A percentile compares a stretch with the other conserved stretches of the same genome.
phyloP scores from a whole-genome alignment of 2,113 vertebrate species.

The Osmerus mordax region DNA sequence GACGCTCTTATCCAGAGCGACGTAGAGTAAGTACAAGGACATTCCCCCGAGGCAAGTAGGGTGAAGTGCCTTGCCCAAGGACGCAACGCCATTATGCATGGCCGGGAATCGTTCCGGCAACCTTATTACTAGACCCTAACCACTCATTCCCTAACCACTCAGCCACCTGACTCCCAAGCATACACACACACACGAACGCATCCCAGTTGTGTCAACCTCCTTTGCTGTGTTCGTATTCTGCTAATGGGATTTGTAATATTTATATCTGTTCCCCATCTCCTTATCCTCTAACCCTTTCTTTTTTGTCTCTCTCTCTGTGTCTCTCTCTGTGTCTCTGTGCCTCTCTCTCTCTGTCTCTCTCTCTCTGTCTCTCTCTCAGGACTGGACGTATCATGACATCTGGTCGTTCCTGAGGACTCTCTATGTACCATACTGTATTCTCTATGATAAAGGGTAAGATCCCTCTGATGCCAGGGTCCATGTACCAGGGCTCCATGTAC shows the following conservation, averaged over 20 bases:
- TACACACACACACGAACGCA: too few relatives aligned
- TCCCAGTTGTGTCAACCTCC: background rate
- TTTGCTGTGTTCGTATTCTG: background rate
- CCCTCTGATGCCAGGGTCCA: background rate
- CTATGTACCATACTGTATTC: conserved; percentile 90
- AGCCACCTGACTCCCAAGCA: too few relatives aligned
- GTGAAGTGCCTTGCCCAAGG: too few relatives aligned
- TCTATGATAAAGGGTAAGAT: conserved; percentile 93
- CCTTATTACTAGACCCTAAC: too few relatives aligned
- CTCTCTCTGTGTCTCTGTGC: background rate
- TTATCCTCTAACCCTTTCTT: background rate
- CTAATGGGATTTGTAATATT: background rate
- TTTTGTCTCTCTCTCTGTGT: conserved; percentile 7
- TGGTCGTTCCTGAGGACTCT: conserved; percentile 90
- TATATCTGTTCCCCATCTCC: background rate
- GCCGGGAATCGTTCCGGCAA: too few relatives aligned
- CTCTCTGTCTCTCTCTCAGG: conserved; percentile 63
- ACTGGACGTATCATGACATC: conserved; percentile 95
- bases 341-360: conserved; percentile 5
- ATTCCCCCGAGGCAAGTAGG: too few relatives aligned
- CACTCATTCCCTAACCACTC: too few relatives aligned
- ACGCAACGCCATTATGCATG: too few relatives aligned
- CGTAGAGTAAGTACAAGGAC: too few relatives aligned
- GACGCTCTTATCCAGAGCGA: too few relatives aligned
- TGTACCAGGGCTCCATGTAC: too few relatives aligned